phyloP scores from a whole-genome alignment of 2,888 invertebrate species.

The Amphipoea lucens region DNA sequence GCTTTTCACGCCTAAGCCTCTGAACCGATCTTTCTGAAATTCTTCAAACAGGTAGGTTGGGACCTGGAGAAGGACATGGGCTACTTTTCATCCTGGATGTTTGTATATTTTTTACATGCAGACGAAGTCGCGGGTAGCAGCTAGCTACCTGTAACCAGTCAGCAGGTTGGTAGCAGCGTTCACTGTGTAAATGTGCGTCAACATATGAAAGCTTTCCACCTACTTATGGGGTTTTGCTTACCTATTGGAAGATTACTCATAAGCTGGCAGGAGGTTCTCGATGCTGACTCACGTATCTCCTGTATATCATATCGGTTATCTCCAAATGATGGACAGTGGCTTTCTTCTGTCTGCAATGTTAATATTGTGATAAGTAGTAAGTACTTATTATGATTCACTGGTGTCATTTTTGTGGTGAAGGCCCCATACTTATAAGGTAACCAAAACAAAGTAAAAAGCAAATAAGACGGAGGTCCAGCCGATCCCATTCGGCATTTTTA shows the following conservation, averaged over 20 bases:
- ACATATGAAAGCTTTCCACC: neutral
- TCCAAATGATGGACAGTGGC: neutral
- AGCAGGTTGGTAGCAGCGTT: neutral
- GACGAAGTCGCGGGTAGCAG: neutral
- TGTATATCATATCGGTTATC: neutral
- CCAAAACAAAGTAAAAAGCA: slow-evolving; percentile 1
- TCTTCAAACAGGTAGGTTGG: neutral
- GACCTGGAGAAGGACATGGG: neutral
- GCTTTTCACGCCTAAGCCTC: neutral
- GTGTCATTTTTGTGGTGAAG: no score
- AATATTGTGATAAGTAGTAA: neutral
- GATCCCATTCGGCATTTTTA: slow-evolving; percentile 55
- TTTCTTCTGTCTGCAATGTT: neutral
- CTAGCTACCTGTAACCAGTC: neutral
- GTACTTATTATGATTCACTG: neutral
- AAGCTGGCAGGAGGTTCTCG: neutral
- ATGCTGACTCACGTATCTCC: neutral
- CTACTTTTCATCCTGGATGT: neutral
- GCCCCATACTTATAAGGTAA: neutral
- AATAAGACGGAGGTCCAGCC: slow-evolving; percentile 35
- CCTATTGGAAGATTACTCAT: slow-evolving; percentile 2
- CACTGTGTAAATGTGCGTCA: neutral
- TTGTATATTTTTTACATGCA: neutral
- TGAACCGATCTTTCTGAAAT: neutral
- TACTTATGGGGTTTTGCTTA: neutral